phyloP scores from a whole-genome alignment of 2,113 vertebrate species.

The Megatriorchis doriae region DNA sequence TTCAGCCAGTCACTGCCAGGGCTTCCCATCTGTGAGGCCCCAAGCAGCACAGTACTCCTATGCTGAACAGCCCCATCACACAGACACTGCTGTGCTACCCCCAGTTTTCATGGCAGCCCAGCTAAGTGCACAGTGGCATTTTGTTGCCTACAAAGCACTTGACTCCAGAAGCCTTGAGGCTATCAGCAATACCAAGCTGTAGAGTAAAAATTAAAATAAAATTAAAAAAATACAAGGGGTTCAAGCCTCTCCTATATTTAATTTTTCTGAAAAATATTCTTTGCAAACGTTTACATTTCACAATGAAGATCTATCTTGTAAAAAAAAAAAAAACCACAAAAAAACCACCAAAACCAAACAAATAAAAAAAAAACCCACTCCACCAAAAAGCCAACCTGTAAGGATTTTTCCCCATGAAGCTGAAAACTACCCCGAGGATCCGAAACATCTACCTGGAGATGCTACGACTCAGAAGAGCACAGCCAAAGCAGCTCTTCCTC shows the following conservation, averaged over 20 bases:
- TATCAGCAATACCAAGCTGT: neutral
- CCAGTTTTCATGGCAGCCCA: neutral
- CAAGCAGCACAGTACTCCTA: accelerated
- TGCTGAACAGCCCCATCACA: neutral
- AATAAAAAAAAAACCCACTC: neutral
- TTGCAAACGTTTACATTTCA: neutral
- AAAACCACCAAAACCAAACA: neutral
- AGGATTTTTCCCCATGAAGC: neutral
- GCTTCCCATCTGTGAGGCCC: neutral
- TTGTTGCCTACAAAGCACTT: neutral
- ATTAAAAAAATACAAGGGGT: neutral
- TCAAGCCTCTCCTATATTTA: neutral
- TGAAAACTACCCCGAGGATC: neutral
- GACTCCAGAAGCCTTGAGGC: neutral
- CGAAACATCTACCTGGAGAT: neutral
- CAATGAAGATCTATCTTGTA: neutral
- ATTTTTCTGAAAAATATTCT: neutral
- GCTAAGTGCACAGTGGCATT: neutral
- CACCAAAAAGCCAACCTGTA: neutral
- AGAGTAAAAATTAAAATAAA: neutral
- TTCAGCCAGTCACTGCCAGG: neutral
- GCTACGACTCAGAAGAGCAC: neutral
- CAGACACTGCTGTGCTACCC: accelerated
- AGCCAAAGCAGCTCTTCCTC: neutral
- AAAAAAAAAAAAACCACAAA: neutral